Base-by-base conservation (phyloP, 2,888 invertebrate genomes). In the Euzophera pinguis region DNA sequence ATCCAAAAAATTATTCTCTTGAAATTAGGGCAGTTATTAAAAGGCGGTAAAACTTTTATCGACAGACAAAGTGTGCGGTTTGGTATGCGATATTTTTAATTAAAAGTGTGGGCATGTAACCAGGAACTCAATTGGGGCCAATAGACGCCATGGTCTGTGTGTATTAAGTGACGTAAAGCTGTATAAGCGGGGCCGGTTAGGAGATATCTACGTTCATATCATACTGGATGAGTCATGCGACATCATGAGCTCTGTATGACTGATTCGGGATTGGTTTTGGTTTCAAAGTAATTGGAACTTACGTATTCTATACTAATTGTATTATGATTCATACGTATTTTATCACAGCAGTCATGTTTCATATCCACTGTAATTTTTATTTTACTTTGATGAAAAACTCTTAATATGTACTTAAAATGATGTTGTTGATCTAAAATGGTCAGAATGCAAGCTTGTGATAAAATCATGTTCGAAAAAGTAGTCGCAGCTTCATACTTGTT, bases 161-260 rank as follows among this genome's bases (percentile, higher is more conserved):
- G 51, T 41, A 38, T 64, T 64, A 63, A 63, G 55, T 60, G 61
- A 59, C 57, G 64, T 64, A 56, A 64, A 63, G 65, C 64, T 65
- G 61, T 50, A 61, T 62, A 60, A 61, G 57, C 55, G 65, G 69
- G 72, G 73, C 72, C 69, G 62, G 69, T 68, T 69, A 66, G 65
- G 62, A 69, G 65, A 67, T 59, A 60, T 22, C 22, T 22, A 22
- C 5, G 22, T 22, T 22, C 22, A n/a, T 53, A 69, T 66, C 62
- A 74, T 62, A 55, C 56, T 57, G 63, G n/a, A 73, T 84, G 84
- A 86, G 67, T 85, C 84, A 87, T 72, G 69, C 62, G 57, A 75
- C 74, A 78, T 75, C 54, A 48, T 65, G 59, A 69, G 73, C 65
- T 64, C 60, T 2, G 22, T 69, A 61, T 62, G 69, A 70, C 73